phyloP scores from a whole-genome alignment of 2,888 invertebrate genomes.

The Ernsta delagoae region DNA sequence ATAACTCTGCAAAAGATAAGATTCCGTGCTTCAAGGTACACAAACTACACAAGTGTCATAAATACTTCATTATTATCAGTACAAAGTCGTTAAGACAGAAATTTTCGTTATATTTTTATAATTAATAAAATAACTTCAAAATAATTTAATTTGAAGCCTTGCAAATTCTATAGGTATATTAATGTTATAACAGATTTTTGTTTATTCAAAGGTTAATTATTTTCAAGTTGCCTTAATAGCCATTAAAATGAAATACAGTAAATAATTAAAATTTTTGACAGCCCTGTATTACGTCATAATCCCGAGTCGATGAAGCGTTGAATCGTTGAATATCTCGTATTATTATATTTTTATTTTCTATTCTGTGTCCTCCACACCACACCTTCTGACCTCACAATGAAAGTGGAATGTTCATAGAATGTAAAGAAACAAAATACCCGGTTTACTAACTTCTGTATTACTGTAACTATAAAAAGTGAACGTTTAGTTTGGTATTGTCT shows the following conservation, averaged over 20 bases:
- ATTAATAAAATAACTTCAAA: too few relatives aligned
- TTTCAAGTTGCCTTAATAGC: too few relatives aligned
- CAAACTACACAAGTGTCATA: constrained; percentile 2
- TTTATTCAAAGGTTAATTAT: too few relatives aligned
- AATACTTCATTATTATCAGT: constrained; percentile 1
- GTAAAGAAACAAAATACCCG: neutral
- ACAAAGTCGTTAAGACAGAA: neutral
- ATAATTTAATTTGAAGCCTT: too few relatives aligned
- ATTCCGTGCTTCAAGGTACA: neutral
- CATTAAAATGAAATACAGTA: too few relatives aligned
- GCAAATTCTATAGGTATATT: too few relatives aligned
- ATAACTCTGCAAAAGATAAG: constrained; percentile 2
- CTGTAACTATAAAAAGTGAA: too few relatives aligned
- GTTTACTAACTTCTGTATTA: constrained; percentile 30
- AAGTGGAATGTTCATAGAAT: constrained; percentile 2
- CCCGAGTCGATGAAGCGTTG: constrained; percentile 29
- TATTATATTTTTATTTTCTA: constrained; percentile 11
- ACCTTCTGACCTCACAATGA: constrained; percentile 31
- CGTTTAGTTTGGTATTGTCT: too few relatives aligned
- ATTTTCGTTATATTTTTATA: too few relatives aligned
- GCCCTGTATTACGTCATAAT: constrained; percentile 31
- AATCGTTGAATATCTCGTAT: constrained; percentile 22
- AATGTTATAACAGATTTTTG: too few relatives aligned
- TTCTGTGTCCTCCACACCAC: constrained; percentile 22
- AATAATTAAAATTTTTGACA: neutral